A percentile compares a stretch with the other conserved stretches of the same genome.
phyloP scores from a whole-genome alignment of 2,888 invertebrate species.

The Acanthosepion pharaonis region DNA sequence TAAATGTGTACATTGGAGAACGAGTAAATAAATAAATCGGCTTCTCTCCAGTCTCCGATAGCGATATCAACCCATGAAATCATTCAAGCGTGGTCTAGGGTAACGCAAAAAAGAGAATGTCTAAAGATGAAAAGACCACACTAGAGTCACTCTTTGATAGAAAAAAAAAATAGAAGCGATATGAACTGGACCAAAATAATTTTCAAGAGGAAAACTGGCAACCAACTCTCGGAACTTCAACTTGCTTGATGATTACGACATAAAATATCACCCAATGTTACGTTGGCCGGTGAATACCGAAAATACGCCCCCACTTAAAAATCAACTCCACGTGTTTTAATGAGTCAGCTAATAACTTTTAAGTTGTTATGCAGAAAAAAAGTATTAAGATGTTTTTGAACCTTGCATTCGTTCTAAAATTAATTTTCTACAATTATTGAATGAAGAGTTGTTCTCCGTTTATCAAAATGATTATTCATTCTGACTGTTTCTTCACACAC shows the following conservation, averaged over 20 bases:
- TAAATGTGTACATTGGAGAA: slow-evolving; percentile 45
- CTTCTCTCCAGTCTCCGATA: not conserved
- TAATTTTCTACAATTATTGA: too few relatives aligned
- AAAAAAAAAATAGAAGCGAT: not conserved
- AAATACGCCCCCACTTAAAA: not conserved
- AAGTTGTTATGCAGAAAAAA: too few relatives aligned
- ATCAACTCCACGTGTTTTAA: not conserved
- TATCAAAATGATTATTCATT: too few relatives aligned
- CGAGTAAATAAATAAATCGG: not conserved
- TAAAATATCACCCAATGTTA: not conserved
- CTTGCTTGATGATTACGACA: not conserved
- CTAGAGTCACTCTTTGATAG: not conserved
- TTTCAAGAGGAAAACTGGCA: not conserved
- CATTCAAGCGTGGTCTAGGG: not conserved
- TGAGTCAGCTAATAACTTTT: not conserved
- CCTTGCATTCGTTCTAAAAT: too few relatives aligned
- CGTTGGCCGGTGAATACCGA: not conserved
- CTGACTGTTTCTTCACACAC: too few relatives aligned
- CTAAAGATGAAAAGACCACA: not conserved
- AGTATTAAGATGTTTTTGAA: too few relatives aligned
- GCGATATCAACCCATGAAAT: not conserved
- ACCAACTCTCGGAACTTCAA: not conserved
- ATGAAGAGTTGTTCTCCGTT: too few relatives aligned
- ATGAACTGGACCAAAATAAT: not conserved
- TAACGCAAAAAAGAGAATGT: not conserved